phyloP scores from a whole-genome alignment of 2,888 invertebrate species.

The Pristionchus entomophagus region DNA sequence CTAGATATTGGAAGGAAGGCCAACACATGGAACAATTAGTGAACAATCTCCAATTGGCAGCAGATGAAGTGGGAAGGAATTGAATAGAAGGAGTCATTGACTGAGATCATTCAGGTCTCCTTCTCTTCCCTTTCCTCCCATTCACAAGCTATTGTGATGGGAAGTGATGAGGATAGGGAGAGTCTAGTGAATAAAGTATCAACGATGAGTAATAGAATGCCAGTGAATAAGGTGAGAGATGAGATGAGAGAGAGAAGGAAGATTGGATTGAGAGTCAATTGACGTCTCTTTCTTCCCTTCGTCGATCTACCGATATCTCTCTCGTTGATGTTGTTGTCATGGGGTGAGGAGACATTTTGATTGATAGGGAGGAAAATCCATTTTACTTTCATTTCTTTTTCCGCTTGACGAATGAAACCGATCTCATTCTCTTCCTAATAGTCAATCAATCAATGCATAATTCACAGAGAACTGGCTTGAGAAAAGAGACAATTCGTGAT shows the following conservation, averaged over 20 bases:
- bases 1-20: neutral
- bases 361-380: neutral
- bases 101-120: neutral
- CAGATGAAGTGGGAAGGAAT: conserved; percentile 12
- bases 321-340: conserved; percentile 14
- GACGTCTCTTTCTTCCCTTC: neutral
- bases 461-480: no score
- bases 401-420: no score
- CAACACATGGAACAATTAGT: neutral
- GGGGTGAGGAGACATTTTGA: neutral
- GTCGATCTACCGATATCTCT: conserved; percentile 25
- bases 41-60: neutral
- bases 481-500: no score
- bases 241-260: neutral
- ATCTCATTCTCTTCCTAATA: no score
- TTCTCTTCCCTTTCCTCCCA: neutral
- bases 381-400: no score
- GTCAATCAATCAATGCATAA: no score
- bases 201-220: neutral
- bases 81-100: neutral
- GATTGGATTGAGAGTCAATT: conserved; percentile 7
- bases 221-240: conserved; percentile 15
- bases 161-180: neutral
- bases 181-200: neutral
- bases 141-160: conserved; percentile 18